Conservation (phyloP, 1,140 invertebrate genomes). For the Polypedilum pembai region DNA sequence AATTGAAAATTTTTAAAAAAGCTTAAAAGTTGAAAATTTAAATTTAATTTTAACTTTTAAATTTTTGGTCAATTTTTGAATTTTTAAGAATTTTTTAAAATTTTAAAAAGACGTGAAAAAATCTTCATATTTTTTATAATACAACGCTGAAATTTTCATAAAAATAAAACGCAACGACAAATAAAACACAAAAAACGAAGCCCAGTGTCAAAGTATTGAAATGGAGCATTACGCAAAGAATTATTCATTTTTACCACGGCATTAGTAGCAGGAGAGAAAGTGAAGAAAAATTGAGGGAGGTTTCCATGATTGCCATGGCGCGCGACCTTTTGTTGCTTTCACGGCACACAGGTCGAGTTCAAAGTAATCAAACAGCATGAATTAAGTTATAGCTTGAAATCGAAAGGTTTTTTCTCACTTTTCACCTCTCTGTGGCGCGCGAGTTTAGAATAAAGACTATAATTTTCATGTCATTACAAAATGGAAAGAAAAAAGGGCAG, state of each 20-base stretch:
- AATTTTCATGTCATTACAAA: background rate
- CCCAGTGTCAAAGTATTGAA: slow-evolving; percentile 11
- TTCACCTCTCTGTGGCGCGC: background rate
- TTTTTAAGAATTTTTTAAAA: no score
- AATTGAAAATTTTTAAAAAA: no score
- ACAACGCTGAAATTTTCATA: background rate
- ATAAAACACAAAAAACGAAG: background rate
- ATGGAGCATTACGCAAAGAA: background rate
- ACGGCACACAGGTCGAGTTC: background rate
- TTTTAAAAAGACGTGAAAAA: no score
- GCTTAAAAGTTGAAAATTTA: no score
- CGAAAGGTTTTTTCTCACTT: background rate
- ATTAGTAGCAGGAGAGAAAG: no score
- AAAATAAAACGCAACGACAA: background rate
- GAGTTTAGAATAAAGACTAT: slow-evolving; percentile 1
- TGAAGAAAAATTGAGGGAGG: background rate
- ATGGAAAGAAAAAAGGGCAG: background rate
- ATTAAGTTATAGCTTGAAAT: background rate
- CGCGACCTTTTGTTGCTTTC: background rate
- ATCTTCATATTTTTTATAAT: background rate
- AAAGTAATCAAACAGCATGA: slow-evolving; percentile 12
- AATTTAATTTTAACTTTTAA: no score
- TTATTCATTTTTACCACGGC: background rate
- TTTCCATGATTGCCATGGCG: background rate
- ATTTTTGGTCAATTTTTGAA: no score